Conservation (phyloP, 2,113 vertebrate species). For the Hydrolagus affinis region DNA sequence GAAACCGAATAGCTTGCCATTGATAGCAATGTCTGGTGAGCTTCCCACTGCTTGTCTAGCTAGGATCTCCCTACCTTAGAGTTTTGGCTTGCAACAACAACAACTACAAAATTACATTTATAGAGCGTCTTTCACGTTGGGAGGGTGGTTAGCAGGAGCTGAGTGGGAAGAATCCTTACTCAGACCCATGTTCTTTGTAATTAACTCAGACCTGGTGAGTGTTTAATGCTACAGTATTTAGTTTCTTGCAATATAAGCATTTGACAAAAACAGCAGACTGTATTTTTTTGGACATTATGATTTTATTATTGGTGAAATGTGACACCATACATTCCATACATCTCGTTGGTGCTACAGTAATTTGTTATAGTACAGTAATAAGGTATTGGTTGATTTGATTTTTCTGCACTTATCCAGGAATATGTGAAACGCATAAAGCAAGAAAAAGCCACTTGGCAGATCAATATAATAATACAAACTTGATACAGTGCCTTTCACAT, state of each 20-base stretch:
- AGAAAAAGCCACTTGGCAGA: not conserved
- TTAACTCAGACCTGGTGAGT: not conserved
- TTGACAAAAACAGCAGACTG: not conserved
- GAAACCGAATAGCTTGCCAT: no score
- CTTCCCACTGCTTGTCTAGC: no score
- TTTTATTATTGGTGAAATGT: not conserved
- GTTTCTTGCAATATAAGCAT: not conserved
- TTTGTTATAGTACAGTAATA: not conserved
- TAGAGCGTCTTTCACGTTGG: no score
- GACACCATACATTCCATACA: not conserved
- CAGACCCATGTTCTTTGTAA: no score
- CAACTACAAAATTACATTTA: no score
- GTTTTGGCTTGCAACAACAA: no score
- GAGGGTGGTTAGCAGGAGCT: no score
- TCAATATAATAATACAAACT: no score
- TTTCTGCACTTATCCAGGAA: not conserved
- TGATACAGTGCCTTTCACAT: no score
- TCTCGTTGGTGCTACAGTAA: not conserved
- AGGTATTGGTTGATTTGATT: not conserved
- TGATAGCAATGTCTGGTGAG: no score
- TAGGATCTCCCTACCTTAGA: no score
- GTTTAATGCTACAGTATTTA: not conserved
- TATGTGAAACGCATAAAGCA: not conserved
- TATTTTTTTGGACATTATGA: not conserved
- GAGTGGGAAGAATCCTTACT: no score